Base-by-base conservation (phyloP, 2,888 invertebrate genomes). In the Agrochola lychnidis region DNA sequence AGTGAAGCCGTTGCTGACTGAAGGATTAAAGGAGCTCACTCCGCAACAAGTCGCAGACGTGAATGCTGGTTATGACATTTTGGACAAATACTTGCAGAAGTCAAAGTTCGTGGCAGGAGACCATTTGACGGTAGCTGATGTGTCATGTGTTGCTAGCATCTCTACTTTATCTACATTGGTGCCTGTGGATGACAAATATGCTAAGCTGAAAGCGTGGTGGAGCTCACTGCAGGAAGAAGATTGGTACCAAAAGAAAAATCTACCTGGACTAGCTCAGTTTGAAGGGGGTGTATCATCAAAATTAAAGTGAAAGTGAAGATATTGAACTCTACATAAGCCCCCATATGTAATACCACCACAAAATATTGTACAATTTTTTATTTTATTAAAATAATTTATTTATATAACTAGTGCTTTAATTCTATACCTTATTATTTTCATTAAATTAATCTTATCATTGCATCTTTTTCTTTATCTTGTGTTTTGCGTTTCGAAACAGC, bases 71-170 rank as follows among this genome's bases (percentile, higher is more conserved):
- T 78, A 77, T 45, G 70, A 70, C 0, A 14, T 70, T 70, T 62
- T 77, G 62, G 62, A 77, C 9, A 77, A 70, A 70, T 77, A 77
- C 40, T 70, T 77, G 53, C 78, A 78, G 45, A 78, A 78, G 53
- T 48, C 76, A 9, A 78, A 70, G 25, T 77, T 48, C 10, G 76
- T 78, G 40, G 76, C 76, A 40, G 61, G 14, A 14, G 36, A 78
- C 6, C 53, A 77, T 56, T 40, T 78, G 25, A 77, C 76, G 25
- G 22, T 77, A 45, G 76, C 76, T 4, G 76, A 77, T 12, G 53
- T 77, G 61, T 62, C 76, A 2, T 16, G 70, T 30, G 70, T 78
- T 36, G 70, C 76, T 3, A 56, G 42, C 14, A 77, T 77, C 36
- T 78, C 78, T 36, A 40, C 25, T 19, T 53, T 70, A 19, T 36